These are phyloP conservation scores for Melikaiella ostensackeni DNA, from an alignment of 2,888 invertebrate genomes.

Conservation along the genomic window DNA sequence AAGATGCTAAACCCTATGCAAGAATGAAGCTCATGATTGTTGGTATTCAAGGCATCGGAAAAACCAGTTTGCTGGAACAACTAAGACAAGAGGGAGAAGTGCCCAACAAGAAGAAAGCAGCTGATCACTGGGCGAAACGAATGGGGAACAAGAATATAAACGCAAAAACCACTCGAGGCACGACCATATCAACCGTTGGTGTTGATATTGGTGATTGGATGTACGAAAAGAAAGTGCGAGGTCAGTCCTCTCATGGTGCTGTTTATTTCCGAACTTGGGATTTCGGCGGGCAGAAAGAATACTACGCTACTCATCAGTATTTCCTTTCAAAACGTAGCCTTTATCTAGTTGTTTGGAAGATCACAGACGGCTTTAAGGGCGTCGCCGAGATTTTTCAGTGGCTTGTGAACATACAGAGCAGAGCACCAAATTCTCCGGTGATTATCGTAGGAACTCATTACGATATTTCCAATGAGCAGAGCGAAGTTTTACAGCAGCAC, in stretches of 20 bases:
- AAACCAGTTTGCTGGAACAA: slow-evolving; percentile 94
- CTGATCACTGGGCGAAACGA: slow-evolving; percentile 94
- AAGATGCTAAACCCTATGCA: slow-evolving; percentile 95
- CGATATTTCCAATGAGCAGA: slow-evolving; percentile 88
- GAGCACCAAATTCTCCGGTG: slow-evolving; percentile 97
- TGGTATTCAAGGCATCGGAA: slow-evolving; percentile 89
- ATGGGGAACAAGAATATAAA: slow-evolving; percentile 94
- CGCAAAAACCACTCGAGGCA: slow-evolving; percentile 86
- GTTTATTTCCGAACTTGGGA: slow-evolving; percentile 98
- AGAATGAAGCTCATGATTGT: slow-evolving; percentile 98
- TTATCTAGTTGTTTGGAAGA: slow-evolving; percentile 96
- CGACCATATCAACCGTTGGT: slow-evolving; percentile 96
- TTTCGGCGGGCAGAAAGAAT: slow-evolving; percentile 98
- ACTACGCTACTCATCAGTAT: slow-evolving; percentile 99
- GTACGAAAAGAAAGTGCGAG: slow-evolving; percentile 90
- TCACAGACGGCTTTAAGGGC: slow-evolving; percentile 92
- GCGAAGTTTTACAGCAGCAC: slow-evolving; percentile 91
- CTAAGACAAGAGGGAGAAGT: slow-evolving; percentile 91
- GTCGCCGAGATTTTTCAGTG: slow-evolving; percentile 95
- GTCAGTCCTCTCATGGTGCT: slow-evolving; percentile 87
- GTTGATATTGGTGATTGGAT: slow-evolving; percentile 98
- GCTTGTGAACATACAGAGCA: slow-evolving; percentile 95
- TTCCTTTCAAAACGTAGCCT: slow-evolving; percentile 96
- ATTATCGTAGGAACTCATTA: slow-evolving; percentile 98
- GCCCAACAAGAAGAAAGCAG: slow-evolving; percentile 83